These are phyloP conservation scores for Siphlonurus alternatus DNA, from an alignment of 2,888 invertebrate species.

Conservation along the genomic window DNA sequence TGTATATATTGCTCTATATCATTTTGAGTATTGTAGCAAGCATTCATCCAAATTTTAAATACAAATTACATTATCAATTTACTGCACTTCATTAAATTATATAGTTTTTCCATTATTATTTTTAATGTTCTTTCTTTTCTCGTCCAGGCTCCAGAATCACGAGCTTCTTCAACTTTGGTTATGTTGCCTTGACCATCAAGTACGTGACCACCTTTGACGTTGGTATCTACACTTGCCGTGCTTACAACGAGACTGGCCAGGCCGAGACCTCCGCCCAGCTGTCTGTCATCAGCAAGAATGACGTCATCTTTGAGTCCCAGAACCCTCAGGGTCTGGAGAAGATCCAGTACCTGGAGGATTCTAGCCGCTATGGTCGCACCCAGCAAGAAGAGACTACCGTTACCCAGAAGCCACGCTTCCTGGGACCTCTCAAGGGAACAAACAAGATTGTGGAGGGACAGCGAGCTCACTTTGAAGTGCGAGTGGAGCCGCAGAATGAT, in stretches of 20 bases:
- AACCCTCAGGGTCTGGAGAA: slow-evolving; percentile 84
- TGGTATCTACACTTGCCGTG: slow-evolving; percentile 76
- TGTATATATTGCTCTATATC: neutral
- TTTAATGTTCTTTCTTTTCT: slow-evolving; percentile 8
- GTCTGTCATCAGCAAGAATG: slow-evolving; percentile 68
- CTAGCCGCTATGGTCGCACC: slow-evolving; percentile 48
- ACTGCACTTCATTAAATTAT: too few relatives aligned
- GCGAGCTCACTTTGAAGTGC: slow-evolving; percentile 85
- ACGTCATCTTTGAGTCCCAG: slow-evolving; percentile 67
- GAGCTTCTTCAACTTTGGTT: slow-evolving; percentile 86
- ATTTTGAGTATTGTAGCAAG: neutral
- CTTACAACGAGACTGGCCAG: slow-evolving; percentile 73
- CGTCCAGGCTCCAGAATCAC: slow-evolving; percentile 61
- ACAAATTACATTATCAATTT: too few relatives aligned
- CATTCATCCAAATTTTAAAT: too few relatives aligned
- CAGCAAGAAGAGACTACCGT: slow-evolving; percentile 54
- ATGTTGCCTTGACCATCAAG: slow-evolving; percentile 85
- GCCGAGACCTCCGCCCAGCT: slow-evolving; percentile 67
- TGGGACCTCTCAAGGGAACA: slow-evolving; percentile 81
- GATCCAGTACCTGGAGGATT: slow-evolving; percentile 76
- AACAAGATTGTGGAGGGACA: slow-evolving; percentile 87
- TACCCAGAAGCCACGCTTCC: slow-evolving; percentile 68
- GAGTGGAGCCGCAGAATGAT: slow-evolving; percentile 90
- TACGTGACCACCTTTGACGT: slow-evolving; percentile 79
- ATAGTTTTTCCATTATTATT: too few relatives aligned